Conservation (phyloP, 2,888 invertebrate species). For the Cinara cedri region DNA sequence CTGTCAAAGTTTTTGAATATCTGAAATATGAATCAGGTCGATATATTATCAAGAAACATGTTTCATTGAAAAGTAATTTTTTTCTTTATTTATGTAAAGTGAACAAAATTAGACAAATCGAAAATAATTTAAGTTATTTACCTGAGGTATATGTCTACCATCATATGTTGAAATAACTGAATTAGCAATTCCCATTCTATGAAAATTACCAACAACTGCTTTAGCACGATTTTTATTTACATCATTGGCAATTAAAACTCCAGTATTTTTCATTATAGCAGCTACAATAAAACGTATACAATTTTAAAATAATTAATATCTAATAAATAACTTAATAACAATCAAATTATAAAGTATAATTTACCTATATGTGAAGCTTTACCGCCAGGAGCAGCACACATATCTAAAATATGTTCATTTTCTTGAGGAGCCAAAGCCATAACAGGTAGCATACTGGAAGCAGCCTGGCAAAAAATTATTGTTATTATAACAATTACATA, state of each 20-base stretch:
- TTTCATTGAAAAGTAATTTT: no score
- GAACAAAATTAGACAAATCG: no score
- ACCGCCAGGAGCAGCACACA: constrained; percentile 98
- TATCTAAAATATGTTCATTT: constrained; percentile 90
- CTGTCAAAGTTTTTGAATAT: constrained; percentile 92
- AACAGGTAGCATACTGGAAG: constrained; percentile 94
- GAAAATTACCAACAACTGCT: constrained; percentile 94
- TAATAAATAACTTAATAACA: background rate
- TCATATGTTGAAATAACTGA: constrained; percentile 88
- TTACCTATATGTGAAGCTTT: constrained; percentile 93
- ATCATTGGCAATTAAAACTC: constrained; percentile 95
- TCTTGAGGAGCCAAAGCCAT: constrained; percentile 98
- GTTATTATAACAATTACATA: constrained; percentile 60
- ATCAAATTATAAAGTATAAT: background rate
- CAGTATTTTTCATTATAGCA: constrained; percentile 97
- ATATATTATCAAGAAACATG: background rate
- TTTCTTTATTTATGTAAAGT: no score
- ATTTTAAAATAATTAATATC: background rate
- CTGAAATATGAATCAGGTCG: constrained; percentile 62
- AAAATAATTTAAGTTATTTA: constrained; percentile 61
- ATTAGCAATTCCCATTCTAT: constrained; percentile 94
- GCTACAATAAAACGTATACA: constrained; percentile 66
- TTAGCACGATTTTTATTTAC: constrained; percentile 86
- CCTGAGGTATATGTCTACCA: constrained; percentile 80
- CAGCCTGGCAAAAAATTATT: constrained; percentile 68